Base-by-base conservation (phyloP, 1,140 invertebrate genomes). In the Drosophila willistoni region DNA sequence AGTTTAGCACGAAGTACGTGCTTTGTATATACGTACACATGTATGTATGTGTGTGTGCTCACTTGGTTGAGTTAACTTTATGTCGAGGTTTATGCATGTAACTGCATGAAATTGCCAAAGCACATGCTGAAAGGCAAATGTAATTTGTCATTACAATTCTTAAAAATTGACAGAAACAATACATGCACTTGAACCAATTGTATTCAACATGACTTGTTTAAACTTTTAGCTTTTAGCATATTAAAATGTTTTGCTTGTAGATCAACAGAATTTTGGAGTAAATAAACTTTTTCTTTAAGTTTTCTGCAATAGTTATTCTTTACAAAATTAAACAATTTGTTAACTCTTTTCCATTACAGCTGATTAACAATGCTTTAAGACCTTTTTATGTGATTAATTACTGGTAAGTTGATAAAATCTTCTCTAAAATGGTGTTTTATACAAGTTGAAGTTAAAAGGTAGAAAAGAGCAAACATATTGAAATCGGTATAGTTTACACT, bases 1-100 rank as follows among this genome's bases (percentile, higher is more conserved):
- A 73, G 76, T 82, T 83, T 79, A 62, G 51, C 70, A 51, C 68
- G 51, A 82, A 77, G 62, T 77, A 82, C 82, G 82, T 86, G 82
- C 65, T 82, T 57, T 61, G 74, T 73, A 6, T 47, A 47, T 47
- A 47, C 9, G 14, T 14, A 12, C 17, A n/a, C 14, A 6, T 39
- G 12, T 59, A 33, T 19, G 29, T 57, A 1, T 57, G 29, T 14
- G 51, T 29, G 4, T 25, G 51, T 22, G n/a, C n/a, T 25, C 29
- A 33, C 12, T 56, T 56, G 25, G 12, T 25, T 56, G 29, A 29
- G 19, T 56, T n/a, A 33, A 2, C 54, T 44, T 44, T 33, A 36
- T 14, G 55, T 57, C 1, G 51, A 25, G 44, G 44, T 51, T 51
- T 51, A 22, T 51, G 19, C 44, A 51, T 51, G 44, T 51, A 51